Base-by-base conservation (phyloP, 1,140 invertebrate genomes). In the Zaprionus taronus region DNA sequence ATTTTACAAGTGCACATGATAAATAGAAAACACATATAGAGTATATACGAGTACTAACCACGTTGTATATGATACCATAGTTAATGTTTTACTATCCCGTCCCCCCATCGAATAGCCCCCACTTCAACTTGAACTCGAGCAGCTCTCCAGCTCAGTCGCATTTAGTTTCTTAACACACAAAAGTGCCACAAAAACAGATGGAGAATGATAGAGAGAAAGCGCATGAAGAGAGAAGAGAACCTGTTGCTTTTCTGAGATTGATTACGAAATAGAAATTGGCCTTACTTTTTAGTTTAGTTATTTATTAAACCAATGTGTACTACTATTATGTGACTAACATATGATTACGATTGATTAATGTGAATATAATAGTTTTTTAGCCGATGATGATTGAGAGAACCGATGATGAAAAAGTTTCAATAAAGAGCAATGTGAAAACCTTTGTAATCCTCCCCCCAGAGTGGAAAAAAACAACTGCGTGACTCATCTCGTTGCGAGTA, bases 401-500 rank as follows among this genome's bases (percentile, higher is more conserved):
- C 77, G 72, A 87, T 63, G 69, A 65, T 63, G 69, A 68, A 53
- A 79, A 76, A 72, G 74, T 74, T 89, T 78, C 70, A 84, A 87
- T 80, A 87, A 86, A 80, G 75, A 76, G 73, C 61, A 72, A 77
- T 66, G 49, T 72, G 69, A 66, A 65, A 67, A 62, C 22, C 47
- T 49, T 72, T 72, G 57, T 72, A 62, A 66, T 5, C 38, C 38
- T 41, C 38, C 14, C 15, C 44, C 65, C 66, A 66, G 4, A 44
- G 15, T 22, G 15, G 47, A 70, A 28, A 72, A 60, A 41, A 20
- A 31, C 53, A 38, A n/a, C 12, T 34, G 9, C n/a, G 47, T 69
- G 41, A 41, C 57, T 80, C 72, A 81, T 89, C 75, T 89, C 84
- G 78, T 89, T 69, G 84, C 78, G 85, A 89, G 84, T 89, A 81